Evolutionary conservation across 2,888 invertebrate species (phyloP).

Genomic region (Halictus quadricinctus): DNA sequence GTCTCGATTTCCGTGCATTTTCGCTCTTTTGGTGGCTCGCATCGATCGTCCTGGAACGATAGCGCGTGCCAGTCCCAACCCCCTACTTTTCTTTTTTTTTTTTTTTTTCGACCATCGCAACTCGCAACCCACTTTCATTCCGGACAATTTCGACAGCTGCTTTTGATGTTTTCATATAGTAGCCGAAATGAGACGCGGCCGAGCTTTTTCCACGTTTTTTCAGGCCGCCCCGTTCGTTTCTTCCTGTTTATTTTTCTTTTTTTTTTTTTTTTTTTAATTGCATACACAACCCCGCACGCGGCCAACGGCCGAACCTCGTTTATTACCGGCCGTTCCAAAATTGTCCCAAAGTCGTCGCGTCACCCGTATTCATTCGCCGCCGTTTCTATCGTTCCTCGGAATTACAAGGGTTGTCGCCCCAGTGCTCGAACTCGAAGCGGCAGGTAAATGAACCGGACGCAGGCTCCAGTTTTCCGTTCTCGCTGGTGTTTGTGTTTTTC

Average conservation of each 20-base stretch:
- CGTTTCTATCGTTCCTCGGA: neutral
- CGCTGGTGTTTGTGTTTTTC: neutral
- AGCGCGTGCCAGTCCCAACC: slow-evolving; percentile 53
- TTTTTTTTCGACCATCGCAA: slow-evolving; percentile 25
- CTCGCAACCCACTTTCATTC: slow-evolving; percentile 62
- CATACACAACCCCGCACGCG: neutral
- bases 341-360: slow-evolving; percentile 9
- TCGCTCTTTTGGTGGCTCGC: slow-evolving; percentile 53
- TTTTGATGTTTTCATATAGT: slow-evolving; percentile 64
- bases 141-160: slow-evolving; percentile 63
- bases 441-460: neutral
- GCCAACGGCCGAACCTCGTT: neutral
- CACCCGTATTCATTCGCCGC: neutral
- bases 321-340: slow-evolving; percentile 12
- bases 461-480: neutral
- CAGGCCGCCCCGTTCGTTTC: neutral
- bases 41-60: slow-evolving; percentile 62
- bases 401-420: neutral
- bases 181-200: slow-evolving; percentile 30
- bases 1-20: slow-evolving; percentile 66
- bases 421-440: neutral
- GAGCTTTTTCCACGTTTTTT: neutral
- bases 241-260: neutral
- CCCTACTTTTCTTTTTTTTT: slow-evolving; percentile 21
- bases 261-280: neutral